Conservation (phyloP, 1,140 invertebrate genomes). For the Vanessa tameamea region DNA sequence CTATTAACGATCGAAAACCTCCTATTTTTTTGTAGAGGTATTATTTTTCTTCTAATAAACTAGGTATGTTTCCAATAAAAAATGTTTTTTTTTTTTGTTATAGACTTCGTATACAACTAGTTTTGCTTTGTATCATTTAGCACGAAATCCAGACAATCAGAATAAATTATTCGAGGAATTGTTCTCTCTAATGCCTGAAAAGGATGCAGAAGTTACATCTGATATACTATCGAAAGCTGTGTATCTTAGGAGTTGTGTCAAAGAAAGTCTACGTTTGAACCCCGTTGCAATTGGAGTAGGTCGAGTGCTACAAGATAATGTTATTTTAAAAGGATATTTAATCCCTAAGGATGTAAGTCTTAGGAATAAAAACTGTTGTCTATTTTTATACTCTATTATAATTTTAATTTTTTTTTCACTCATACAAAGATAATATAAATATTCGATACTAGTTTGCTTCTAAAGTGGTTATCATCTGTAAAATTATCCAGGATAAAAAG, state of each 20-base stretch:
- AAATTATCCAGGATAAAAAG: too few species aligned
- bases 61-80: too few species aligned
- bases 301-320: conserved; percentile 87
- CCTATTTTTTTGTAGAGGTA: too few species aligned
- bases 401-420: neutral
- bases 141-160: conserved; percentile 87
- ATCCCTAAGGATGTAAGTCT: conserved; percentile 91
- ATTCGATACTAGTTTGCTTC: too few species aligned
- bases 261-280: conserved; percentile 92
- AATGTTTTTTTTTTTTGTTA: conserved; percentile 53
- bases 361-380: neutral
- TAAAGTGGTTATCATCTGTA: too few species aligned
- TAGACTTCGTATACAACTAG: conserved; percentile 91
- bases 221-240: conserved; percentile 83
- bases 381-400: neutral
- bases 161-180: conserved; percentile 87
- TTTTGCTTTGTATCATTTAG: conserved; percentile 91
- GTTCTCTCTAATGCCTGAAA: conserved; percentile 77
- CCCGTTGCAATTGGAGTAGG: conserved; percentile 91
- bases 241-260: conserved; percentile 90
- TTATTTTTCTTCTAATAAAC: too few species aligned
- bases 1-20: too few species aligned
- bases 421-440: too few species aligned
- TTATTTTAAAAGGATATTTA: conserved; percentile 89
- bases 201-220: conserved; percentile 80